Percentiles rank a stretch among this genome's conserved stretches.
Conservation (phyloP, 2,113 vertebrate genomes). For the Proteles cristata region DNA sequence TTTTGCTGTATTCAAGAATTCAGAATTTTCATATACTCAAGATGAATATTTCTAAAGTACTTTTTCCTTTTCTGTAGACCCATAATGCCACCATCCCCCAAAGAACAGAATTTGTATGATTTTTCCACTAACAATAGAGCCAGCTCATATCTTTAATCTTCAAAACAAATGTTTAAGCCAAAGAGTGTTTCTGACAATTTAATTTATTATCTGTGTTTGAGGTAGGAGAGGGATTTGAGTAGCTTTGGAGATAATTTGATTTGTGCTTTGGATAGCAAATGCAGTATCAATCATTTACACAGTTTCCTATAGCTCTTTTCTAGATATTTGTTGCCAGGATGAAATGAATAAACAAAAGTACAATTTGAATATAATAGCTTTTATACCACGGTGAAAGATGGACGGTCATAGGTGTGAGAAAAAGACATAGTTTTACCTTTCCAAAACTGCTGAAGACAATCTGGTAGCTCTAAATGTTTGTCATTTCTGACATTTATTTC, state of each 20-base stretch:
- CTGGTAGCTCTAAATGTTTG: not conserved
- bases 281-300: slow-evolving; percentile 50
- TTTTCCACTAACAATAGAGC: not conserved
- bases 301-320: slow-evolving; percentile 10
- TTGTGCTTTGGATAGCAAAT: slow-evolving; percentile 54
- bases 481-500: slow-evolving; percentile 24
- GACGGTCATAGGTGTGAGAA: not conserved
- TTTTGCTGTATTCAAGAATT: not conserved
- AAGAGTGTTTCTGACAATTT: slow-evolving; percentile 64
- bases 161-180: slow-evolving; percentile 62
- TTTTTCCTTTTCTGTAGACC: not conserved
- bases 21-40: not conserved
- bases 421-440: not conserved
- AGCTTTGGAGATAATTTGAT: slow-evolving; percentile 59
- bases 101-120: not conserved
- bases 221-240: slow-evolving; percentile 44
- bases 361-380: slow-evolving; percentile 11
- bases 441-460: not conserved
- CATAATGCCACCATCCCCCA: not conserved
- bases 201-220: slow-evolving; percentile 57
- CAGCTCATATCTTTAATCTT: slow-evolving; percentile 49
- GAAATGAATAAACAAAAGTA: slow-evolving; percentile 45
- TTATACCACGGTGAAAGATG: not conserved
- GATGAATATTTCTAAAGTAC: not conserved
- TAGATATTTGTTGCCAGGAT: slow-evolving; percentile 29